A percentile compares a stretch with the other conserved stretches of the same genome.
These are phyloP conservation scores for Chaenogobius annularis DNA, from an alignment of 2,113 vertebrate species.

Conservation along the genomic window DNA sequence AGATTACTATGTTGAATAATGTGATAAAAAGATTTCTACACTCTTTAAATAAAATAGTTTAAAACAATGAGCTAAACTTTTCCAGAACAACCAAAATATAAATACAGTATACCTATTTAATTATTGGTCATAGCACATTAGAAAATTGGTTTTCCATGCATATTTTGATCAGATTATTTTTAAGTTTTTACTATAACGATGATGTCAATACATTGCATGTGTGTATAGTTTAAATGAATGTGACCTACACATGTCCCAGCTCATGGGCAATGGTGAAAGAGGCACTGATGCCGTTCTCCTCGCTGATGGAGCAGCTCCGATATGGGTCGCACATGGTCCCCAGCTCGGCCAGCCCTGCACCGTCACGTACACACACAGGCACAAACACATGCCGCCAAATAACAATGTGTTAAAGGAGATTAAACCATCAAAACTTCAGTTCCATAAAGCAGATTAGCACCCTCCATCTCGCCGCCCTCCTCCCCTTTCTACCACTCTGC, in stretches of 20 bases:
- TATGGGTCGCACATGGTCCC: constrained; percentile 94
- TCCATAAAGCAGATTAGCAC: constrained; percentile 58
- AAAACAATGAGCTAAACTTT: background rate
- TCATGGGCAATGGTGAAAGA: constrained; percentile 97
- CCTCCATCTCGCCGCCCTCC: constrained; percentile 31
- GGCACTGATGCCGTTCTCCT: constrained; percentile 95
- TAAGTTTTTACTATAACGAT: background rate
- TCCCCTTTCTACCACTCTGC: constrained; percentile 46
- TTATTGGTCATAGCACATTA: background rate
- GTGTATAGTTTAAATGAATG: constrained; percentile 6
- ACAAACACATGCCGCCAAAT: constrained; percentile 12
- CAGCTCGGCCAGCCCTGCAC: constrained; percentile 90
- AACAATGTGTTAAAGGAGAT: constrained; percentile 44
- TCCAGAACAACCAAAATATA: background rate
- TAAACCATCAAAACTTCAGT: constrained; percentile 56
- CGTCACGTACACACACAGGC: constrained; percentile 34
- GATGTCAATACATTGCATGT: constrained; percentile 4
- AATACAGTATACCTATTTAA: background rate
- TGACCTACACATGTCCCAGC: constrained; percentile 95
- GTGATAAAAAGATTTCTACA: background rate
- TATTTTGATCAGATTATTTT: background rate
- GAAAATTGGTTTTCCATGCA: no score
- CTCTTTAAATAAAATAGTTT: background rate
- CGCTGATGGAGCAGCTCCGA: constrained; percentile 95
- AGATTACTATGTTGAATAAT: background rate